A percentile compares a stretch with the other conserved stretches of the same genome.
phyloP scores from a whole-genome alignment of 35 echinoderm and acorn worm genomes.

The Amphiura filiformis region DNA sequence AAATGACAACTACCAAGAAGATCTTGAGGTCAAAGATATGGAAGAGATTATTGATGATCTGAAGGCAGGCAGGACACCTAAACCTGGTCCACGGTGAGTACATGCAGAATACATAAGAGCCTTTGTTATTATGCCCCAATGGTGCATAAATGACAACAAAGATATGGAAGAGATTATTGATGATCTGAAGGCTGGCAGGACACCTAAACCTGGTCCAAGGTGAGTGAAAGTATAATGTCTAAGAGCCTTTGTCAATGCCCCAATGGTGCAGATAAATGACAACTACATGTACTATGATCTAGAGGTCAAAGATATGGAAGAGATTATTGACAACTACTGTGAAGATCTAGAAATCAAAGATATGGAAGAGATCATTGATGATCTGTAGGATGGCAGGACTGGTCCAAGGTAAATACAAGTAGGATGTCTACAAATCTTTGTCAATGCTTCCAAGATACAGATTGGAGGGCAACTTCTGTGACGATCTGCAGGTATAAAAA shows the following conservation, averaged over 20 bases:
- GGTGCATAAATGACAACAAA: slow-evolving; percentile 90
- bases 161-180: slow-evolving; percentile 97
- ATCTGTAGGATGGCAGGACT: slow-evolving; percentile 83
- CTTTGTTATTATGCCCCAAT: slow-evolving; percentile 98
- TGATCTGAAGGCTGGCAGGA: slow-evolving; percentile 87
- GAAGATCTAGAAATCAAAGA: slow-evolving; percentile 81
- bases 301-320: slow-evolving; percentile 77
- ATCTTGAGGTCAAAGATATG: slow-evolving; percentile 85
- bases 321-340: slow-evolving; percentile 98
- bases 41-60: slow-evolving; percentile 95
- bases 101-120: slow-evolving; percentile 96
- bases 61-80: slow-evolving; percentile 80
- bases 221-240: slow-evolving; percentile 31
- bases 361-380: slow-evolving; percentile 94
- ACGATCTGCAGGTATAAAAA: neutral
- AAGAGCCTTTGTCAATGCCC: neutral
- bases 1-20: slow-evolving; percentile 95
- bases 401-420: slow-evolving; percentile 95
- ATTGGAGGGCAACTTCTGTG: slow-evolving; percentile 46
- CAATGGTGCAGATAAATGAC: neutral
- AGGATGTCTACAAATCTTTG: neutral
- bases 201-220: slow-evolving; percentile 95
- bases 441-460: neutral
- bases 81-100: slow-evolving; percentile 92
- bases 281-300: slow-evolving; percentile 90